Evolutionary conservation across 2,113 vertebrate genomes (phyloP).

Genomic region (Periophthalmus modestus): DNA sequence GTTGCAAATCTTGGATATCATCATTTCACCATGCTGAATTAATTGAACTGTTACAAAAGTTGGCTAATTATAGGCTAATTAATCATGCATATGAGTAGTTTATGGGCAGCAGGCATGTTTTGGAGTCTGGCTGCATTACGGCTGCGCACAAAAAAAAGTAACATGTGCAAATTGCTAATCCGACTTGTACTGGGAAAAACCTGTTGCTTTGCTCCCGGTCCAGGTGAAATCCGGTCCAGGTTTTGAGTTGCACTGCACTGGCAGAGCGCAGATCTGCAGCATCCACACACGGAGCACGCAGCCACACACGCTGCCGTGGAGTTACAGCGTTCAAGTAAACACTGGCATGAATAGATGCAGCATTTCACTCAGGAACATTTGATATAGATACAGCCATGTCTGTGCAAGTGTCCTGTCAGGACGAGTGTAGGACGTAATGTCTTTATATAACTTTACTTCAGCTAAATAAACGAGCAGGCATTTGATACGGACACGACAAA

Average conservation of each 20-base stretch:
- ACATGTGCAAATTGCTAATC: no score
- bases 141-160: no score
- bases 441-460: constrained; percentile 31
- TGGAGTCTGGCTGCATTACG: background rate
- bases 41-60: no score
- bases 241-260: constrained; percentile 47
- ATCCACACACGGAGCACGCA: constrained; percentile 53
- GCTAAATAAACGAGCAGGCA: background rate
- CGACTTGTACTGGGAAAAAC: background rate
- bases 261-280: constrained; percentile 51
- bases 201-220: background rate
- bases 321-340: constrained; percentile 63
- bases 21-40: no score
- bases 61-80: no score
- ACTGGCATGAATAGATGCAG: constrained; percentile 53
- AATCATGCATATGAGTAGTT: no score
- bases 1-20: no score
- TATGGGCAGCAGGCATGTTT: background rate
- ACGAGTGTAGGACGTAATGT: background rate
- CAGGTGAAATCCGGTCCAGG: constrained; percentile 54
- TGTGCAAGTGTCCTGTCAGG: constrained; percentile 16
- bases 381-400: constrained; percentile 27
- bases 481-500: background rate
- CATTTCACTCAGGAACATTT: constrained; percentile 39
- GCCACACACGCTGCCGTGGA: constrained; percentile 68